Percentiles rank a stretch among this genome's conserved stretches.
Evolutionary conservation across 2,888 invertebrate genomes (phyloP).

Genomic region (Ectemnius lituratus): DNA sequence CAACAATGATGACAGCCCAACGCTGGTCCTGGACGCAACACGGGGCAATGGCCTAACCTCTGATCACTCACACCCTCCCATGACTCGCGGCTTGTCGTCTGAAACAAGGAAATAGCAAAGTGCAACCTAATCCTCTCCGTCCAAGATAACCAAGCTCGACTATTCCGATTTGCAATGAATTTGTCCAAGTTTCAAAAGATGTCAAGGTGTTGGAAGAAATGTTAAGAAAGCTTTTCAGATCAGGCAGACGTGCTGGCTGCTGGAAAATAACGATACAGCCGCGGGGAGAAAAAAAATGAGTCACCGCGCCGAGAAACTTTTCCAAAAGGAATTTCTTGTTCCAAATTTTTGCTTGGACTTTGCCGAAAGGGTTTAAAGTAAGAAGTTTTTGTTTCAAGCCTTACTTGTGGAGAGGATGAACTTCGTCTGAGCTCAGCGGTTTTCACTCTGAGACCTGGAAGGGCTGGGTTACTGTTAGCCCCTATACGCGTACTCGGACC

Average conservation of each 20-base stretch:
- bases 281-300: too few relatives aligned
- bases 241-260: too few relatives aligned
- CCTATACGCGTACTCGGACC: neutral
- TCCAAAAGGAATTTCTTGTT: too few relatives aligned
- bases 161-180: neutral
- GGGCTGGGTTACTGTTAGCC: constrained; percentile 51
- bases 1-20: constrained; percentile 94
- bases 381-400: constrained; percentile 4
- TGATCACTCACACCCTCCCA: constrained; percentile 67
- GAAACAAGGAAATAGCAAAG: constrained; percentile 16
- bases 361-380: too few relatives aligned
- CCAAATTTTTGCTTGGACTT: too few relatives aligned
- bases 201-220: too few relatives aligned
- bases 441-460: constrained; percentile 77
- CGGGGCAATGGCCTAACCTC: constrained; percentile 90
- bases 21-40: constrained; percentile 89
- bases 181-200: too few relatives aligned
- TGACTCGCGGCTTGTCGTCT: constrained; percentile 52
- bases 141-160: too few relatives aligned
- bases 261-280: too few relatives aligned
- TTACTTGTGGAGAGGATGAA: constrained; percentile 82
- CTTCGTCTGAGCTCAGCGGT: constrained; percentile 82
- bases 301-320: too few relatives aligned
- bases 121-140: too few relatives aligned
- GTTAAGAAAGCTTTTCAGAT: too few relatives aligned